Conservation (phyloP, 2,797 vertebrate genomes). For the Coracias cyanogaster region DNA sequence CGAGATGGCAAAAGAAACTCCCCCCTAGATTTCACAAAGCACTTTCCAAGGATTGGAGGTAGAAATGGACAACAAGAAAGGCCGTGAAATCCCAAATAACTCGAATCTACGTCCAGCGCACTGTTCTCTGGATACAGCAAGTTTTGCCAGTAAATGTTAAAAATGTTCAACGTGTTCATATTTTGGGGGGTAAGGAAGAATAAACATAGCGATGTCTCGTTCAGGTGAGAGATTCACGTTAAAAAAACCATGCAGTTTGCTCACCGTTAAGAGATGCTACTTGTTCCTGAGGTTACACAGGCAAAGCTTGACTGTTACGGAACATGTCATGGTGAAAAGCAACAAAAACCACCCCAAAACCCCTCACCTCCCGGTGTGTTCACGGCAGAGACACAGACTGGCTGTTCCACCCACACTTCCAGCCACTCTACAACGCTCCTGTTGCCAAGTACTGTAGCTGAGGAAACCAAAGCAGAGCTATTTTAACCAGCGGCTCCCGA, state of each 20-base stretch:
- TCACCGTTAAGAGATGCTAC: not conserved
- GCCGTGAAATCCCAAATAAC: not conserved
- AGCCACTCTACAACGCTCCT: not conserved
- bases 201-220: not conserved
- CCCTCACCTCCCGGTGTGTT: not conserved
- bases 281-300: not conserved
- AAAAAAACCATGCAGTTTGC: not conserved
- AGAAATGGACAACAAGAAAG: not conserved
- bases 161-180: fast-evolving
- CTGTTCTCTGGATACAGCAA: not conserved
- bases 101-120: fast-evolving
- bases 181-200: not conserved
- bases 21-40: not conserved
- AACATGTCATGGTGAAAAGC: not conserved
- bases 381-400: not conserved
- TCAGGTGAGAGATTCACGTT: not conserved
- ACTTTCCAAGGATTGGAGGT: not conserved
- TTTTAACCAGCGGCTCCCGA: not conserved
- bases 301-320: not conserved
- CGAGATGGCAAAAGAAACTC: not conserved
- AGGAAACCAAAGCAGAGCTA: not conserved
- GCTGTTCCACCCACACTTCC: not conserved
- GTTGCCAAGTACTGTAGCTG: not conserved
- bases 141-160: not conserved
- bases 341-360: not conserved